Evolutionary conservation across 2,888 invertebrate species (phyloP).

Genomic region (Graphium colonna): DNA sequence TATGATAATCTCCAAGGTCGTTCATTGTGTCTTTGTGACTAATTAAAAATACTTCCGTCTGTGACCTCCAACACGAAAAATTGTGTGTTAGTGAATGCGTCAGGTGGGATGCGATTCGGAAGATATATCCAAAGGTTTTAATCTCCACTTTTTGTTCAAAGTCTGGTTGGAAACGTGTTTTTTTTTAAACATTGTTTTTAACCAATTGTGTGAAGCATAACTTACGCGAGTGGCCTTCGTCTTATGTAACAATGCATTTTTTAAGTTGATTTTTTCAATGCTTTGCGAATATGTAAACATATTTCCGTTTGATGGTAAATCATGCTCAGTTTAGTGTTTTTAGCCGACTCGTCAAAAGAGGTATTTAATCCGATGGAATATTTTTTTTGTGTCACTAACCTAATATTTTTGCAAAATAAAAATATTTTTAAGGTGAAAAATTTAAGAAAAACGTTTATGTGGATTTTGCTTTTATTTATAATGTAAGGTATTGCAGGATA

Average conservation of each 20-base stretch:
- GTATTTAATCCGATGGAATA: no score
- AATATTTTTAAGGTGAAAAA: no score
- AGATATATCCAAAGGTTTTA: constrained; percentile 9
- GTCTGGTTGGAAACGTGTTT: constrained; percentile 1
- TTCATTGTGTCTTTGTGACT: constrained; percentile 9
- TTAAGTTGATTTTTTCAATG: constrained; percentile 6
- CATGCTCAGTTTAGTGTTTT: no score
- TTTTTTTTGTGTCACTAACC: no score
- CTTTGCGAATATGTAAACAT: neutral
- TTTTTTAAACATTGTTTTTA: constrained; percentile 14
- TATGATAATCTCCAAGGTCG: constrained; percentile 10
- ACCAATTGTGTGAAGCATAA: constrained; percentile 11
- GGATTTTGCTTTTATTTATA: no score
- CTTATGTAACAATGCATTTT: constrained; percentile 10
- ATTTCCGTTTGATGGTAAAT: no score
- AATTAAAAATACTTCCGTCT: constrained; percentile 30
- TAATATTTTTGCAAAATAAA: no score
- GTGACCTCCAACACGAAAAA: constrained; percentile 31
- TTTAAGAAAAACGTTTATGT: no score
- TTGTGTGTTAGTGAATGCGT: constrained; percentile 31
- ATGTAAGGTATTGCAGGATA: no score
- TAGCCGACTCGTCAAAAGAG: no score
- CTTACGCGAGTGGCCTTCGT: constrained; percentile 13
- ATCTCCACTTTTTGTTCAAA: constrained; percentile 1
- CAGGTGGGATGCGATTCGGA: constrained; percentile 11